A percentile compares a stretch with the other conserved stretches of the same genome.
Evolutionary conservation across 2,888 invertebrate species (phyloP).

Genomic region (Ectemnius lituratus): DNA sequence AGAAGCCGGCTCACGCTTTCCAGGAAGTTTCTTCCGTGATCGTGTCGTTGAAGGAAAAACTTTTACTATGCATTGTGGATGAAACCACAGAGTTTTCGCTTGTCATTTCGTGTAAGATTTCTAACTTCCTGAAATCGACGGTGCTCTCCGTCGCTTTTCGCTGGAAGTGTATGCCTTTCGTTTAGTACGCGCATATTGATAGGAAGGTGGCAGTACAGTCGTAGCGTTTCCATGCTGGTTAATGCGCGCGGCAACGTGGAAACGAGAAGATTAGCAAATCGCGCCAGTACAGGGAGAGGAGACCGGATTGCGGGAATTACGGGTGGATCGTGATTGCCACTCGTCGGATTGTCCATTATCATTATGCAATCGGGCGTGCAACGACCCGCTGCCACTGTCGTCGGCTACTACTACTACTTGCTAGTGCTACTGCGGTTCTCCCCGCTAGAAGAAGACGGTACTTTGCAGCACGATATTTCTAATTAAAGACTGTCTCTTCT

Average conservation of each 20-base stretch:
- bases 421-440: too few relatives aligned
- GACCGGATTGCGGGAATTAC: constrained; percentile 46
- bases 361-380: constrained; percentile 52
- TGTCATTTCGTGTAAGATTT: too few relatives aligned
- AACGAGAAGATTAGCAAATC: constrained; percentile 20
- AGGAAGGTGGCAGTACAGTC: too few relatives aligned
- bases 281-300: constrained; percentile 3
- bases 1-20: too few relatives aligned
- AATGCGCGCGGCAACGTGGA: neutral
- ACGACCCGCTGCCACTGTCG: constrained; percentile 39
- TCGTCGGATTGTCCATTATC: constrained; percentile 38
- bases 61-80: too few relatives aligned
- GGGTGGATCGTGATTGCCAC: constrained; percentile 40
- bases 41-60: too few relatives aligned
- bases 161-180: too few relatives aligned
- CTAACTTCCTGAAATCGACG: too few relatives aligned
- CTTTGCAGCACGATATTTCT: neutral
- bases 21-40: too few relatives aligned
- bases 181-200: neutral
- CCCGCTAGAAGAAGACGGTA: neutral
- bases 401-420: neutral
- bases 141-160: too few relatives aligned
- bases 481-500: too few relatives aligned
- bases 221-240: neutral
- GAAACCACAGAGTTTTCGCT: too few relatives aligned